Percentiles rank a stretch among this genome's conserved stretches.
phyloP scores from a whole-genome alignment of 2,113 vertebrate genomes.

The Dipodomys stephensi region DNA sequence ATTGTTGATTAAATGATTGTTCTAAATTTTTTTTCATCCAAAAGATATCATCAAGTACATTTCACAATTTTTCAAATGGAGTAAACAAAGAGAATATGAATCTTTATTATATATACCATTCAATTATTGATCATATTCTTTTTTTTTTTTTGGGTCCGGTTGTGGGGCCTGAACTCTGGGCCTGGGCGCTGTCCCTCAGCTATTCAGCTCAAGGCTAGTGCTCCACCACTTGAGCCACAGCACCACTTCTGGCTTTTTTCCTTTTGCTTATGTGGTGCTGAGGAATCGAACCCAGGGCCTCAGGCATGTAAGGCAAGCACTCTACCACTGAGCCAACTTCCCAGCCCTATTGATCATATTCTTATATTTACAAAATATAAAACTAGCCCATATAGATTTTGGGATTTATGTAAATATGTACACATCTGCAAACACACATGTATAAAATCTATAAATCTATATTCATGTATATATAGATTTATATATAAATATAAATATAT shows the following conservation, averaged over 20 bases:
- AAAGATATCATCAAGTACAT: slow-evolving; percentile 42
- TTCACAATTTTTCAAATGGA: slow-evolving; percentile 47
- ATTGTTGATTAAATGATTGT: slow-evolving; percentile 48
- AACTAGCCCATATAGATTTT: slow-evolving; percentile 11
- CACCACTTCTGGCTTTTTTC: too few relatives aligned
- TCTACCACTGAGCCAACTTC: too few relatives aligned
- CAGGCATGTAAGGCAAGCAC: too few relatives aligned
- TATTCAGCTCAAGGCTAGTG: too few relatives aligned
- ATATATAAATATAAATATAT: slow-evolving; percentile 31
- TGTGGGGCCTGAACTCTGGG: too few relatives aligned
- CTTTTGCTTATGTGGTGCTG: too few relatives aligned
- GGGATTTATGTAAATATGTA: slow-evolving; percentile 22
- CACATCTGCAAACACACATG: not conserved
- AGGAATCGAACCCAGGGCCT: too few relatives aligned
- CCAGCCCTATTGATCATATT: slow-evolving; percentile 22
- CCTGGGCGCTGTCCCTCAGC: too few relatives aligned
- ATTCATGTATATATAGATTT: not conserved
- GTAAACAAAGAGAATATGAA: slow-evolving; percentile 13
- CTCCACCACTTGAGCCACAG: too few relatives aligned
- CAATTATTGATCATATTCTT: slow-evolving; percentile 6
- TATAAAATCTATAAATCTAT: slow-evolving; percentile 3
- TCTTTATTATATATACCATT: not conserved
- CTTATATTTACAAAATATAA: slow-evolving; percentile 37
- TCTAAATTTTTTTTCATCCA: slow-evolving; percentile 28
- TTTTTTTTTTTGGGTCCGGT: too few relatives aligned